A percentile compares a stretch with the other conserved stretches of the same genome.
Conservation (phyloP, 2,797 vertebrate species). For the Octomys mimax region DNA sequence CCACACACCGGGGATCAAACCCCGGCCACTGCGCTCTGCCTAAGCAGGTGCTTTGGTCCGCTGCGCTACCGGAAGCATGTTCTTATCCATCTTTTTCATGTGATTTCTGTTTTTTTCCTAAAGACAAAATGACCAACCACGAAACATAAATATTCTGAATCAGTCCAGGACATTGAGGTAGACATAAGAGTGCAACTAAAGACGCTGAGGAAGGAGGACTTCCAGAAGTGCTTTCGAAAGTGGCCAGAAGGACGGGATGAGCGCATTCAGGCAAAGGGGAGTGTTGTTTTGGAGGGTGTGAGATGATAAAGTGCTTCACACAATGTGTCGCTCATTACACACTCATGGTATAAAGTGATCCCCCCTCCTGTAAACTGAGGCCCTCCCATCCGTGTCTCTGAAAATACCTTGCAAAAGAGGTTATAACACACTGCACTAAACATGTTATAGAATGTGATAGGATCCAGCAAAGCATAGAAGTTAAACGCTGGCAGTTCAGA, state of each 20-base stretch:
- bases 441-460: not conserved
- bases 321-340: not conserved
- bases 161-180: not conserved
- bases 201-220: not conserved
- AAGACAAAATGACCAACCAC: not conserved
- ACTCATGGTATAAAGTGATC: not conserved
- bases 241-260: not conserved
- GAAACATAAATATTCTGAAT: not conserved
- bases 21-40: too few relatives aligned
- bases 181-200: not conserved
- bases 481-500: not conserved
- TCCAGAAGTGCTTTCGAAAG: not conserved
- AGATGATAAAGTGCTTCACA: not conserved
- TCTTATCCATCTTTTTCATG: not conserved
- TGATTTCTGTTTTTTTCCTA: not conserved
- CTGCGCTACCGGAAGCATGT: not conserved
- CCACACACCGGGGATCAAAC: too few relatives aligned
- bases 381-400: not conserved
- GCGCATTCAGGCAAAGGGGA: not conserved
- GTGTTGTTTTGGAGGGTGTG: not conserved
- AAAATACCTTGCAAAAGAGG: conserved; percentile 7
- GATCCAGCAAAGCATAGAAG: not conserved
- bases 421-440: not conserved
- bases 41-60: too few relatives aligned
- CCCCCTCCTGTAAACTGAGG: not conserved